These are phyloP conservation scores for Sinotaia quadrata DNA, from an alignment of 2,888 invertebrate genomes.

Conservation along the genomic window DNA sequence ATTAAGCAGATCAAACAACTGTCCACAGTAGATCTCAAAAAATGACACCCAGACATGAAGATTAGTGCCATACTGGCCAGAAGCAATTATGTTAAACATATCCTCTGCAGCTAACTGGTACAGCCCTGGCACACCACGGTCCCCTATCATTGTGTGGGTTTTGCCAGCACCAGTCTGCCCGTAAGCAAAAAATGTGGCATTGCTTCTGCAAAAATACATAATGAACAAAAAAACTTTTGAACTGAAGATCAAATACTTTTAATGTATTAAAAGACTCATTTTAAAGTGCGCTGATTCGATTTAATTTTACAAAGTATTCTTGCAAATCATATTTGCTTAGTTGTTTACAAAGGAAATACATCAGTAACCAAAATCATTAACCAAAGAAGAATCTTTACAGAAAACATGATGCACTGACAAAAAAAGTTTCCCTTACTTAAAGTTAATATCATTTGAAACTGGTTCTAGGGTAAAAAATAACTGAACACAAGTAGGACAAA, in stretches of 20 bases:
- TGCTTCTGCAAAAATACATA: conserved; percentile 53
- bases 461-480: too few relatives aligned
- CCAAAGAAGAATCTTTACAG: too few relatives aligned
- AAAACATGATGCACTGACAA: too few relatives aligned
- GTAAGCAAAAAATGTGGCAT: conserved; percentile 71
- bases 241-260: neutral
- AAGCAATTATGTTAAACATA: conserved; percentile 60
- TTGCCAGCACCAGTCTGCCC: conserved; percentile 72
- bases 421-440: too few relatives aligned
- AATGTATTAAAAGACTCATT: too few relatives aligned
- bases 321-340: too few relatives aligned
- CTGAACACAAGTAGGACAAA: neutral
- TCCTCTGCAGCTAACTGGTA: conserved; percentile 68
- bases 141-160: conserved; percentile 70
- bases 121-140: conserved; percentile 60
- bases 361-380: too few relatives aligned
- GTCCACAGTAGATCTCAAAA: conserved; percentile 72
- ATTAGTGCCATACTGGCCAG: conserved; percentile 53
- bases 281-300: neutral
- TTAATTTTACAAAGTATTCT: too few relatives aligned
- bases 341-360: too few relatives aligned
- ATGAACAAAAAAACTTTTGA: neutral
- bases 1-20: conserved; percentile 71
- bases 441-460: too few relatives aligned
- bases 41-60: conserved; percentile 70